Base-by-base conservation (phyloP, 2,113 vertebrate species). In the Mellivora capensis region DNA sequence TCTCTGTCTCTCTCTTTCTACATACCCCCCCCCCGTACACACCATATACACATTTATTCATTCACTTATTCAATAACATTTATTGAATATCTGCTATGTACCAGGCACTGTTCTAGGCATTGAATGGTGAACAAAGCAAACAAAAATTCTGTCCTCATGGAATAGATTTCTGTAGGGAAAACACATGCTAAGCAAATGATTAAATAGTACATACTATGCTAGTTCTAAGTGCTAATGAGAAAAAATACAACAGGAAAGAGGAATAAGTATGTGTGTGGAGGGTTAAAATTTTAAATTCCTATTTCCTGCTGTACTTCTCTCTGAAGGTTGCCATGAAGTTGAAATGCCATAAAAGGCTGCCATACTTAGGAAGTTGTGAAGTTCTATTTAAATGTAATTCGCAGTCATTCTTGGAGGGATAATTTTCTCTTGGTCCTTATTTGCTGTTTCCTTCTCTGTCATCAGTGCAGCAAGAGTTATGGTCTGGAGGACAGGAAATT, bases 251-350 rank as follows among this genome's bases (percentile, higher is more conserved):
- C 64, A 81, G 39, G 76, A n/a, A n/a, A 95, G 69, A 93, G 29
- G 59, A 15, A 72, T 88, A 96, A 85, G 37, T 92, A 83, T 81
- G 84, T 79, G 44, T 84, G 88, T 52, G 34, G 8, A 49, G 61
- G 21, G 67, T 90, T 96, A 90, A 91, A 90, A 44, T 83, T 96
- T 97, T 95, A 96, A 69, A 83, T 90, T 95, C 49, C 74, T 95
- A 64, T 93, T 97, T 97, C 84, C n/a, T 93, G 47, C 47, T 88
- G 29, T 29, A 67, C 39, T 92, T 97, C 39, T 42, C 84, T 96
- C 79, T 92, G 54, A 87, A 95, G 84, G 72, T 93, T 91, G 18
- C 62, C 57, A 87, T 76, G 88, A 95, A 81, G 44, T 80, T 95
- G 59, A 93, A 92, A 94, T 80, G 62, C 11, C 57, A 71, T 92